Evolutionary conservation across 2,113 vertebrate species (phyloP).

Genomic region (Thalassarche chlororhynchos): DNA sequence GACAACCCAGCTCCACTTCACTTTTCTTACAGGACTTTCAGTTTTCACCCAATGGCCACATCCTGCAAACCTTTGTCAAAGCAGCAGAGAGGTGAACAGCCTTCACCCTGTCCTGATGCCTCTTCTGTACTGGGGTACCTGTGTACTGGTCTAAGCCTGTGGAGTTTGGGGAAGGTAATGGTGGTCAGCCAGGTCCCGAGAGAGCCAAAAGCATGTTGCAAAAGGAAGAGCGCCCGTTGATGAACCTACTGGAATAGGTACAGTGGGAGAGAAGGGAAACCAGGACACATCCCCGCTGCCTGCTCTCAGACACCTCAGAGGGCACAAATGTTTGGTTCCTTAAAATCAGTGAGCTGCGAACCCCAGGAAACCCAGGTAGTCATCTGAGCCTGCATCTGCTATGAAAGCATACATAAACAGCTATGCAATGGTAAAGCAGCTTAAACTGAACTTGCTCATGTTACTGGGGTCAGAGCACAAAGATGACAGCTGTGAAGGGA

Average conservation of each 20-base stretch:
- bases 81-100: not conserved
- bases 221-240: not conserved
- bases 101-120: not conserved
- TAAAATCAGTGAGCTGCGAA: not conserved
- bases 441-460: not conserved
- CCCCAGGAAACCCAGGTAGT: not conserved
- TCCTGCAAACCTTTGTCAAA: not conserved
- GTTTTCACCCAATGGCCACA: not conserved
- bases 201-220: not conserved
- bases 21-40: not conserved
- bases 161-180: not conserved
- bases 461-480: not conserved
- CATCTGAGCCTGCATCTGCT: not conserved
- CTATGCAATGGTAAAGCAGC: fast-evolving
- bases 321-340: not conserved
- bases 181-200: not conserved
- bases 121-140: not conserved
- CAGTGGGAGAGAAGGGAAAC: fast-evolving
- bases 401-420: fast-evolving
- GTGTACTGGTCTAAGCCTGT: not conserved
- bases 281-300: not conserved
- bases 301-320: not conserved
- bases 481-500: not conserved
- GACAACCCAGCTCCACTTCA: not conserved
- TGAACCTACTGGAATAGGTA: not conserved